These are phyloP conservation scores for Rachycentron canadum DNA, from an alignment of 2,797 vertebrate genomes.

Conservation along the genomic window DNA sequence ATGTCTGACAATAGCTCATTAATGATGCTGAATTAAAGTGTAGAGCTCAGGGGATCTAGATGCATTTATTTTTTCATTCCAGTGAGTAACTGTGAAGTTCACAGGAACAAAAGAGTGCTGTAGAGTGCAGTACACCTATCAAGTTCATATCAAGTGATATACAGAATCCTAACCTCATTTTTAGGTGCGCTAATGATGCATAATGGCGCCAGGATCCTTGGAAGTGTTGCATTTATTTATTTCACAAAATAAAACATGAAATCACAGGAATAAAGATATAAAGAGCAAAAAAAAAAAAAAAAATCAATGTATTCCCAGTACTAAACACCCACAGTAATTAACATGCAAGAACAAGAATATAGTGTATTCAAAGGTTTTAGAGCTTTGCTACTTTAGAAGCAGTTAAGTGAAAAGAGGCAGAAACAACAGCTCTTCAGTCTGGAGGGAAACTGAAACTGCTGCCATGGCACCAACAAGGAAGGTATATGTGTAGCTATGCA, in stretches of 20 bases:
- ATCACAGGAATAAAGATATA: neutral
- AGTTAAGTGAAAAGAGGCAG: neutral
- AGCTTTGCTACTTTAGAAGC: neutral
- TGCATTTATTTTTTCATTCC: slow-evolving; percentile 26
- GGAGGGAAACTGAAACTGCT: neutral
- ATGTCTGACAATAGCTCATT: slow-evolving; percentile 20
- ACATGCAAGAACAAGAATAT: neutral
- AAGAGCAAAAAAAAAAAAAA: neutral
- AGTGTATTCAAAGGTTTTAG: neutral
- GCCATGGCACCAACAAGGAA: neutral
- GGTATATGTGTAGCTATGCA: neutral
- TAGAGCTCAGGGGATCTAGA: slow-evolving; percentile 12
- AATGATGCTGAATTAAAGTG: slow-evolving; percentile 35
- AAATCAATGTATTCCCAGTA: neutral
- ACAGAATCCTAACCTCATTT: neutral
- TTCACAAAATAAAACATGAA: neutral
- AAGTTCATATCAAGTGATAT: slow-evolving; percentile 18
- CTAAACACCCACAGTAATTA: neutral
- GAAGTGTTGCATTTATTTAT: neutral
- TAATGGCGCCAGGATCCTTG: neutral
- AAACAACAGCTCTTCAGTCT: neutral
- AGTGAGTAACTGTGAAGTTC: slow-evolving; percentile 34
- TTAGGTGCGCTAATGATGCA: slow-evolving; percentile 9
- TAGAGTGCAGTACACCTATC: neutral
- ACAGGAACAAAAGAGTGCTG: slow-evolving; percentile 16